Evolutionary conservation across 2,797 vertebrate species (phyloP).

Genomic region (Chloroceryle amazona): DNA sequence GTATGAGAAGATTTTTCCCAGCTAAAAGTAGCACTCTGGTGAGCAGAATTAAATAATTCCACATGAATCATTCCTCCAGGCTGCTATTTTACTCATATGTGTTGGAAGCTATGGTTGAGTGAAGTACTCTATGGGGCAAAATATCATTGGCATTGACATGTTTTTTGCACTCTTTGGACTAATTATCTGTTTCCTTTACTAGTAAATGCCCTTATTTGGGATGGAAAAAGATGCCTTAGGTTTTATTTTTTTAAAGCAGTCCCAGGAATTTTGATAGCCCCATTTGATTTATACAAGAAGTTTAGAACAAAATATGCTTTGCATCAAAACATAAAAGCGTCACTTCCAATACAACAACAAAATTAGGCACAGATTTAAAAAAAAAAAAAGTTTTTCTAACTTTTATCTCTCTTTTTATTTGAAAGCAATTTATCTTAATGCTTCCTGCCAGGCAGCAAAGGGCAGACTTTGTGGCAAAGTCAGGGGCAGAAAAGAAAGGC

Average conservation of each 20-base stretch:
- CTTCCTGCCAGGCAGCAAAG: constrained; percentile 14
- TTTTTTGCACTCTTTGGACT: constrained; percentile 58
- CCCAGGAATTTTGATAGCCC: constrained; percentile 16
- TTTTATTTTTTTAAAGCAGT: constrained; percentile 18
- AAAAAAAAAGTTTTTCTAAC: background rate
- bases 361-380: background rate
- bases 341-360: background rate
- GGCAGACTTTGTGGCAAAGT: background rate
- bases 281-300: constrained; percentile 29
- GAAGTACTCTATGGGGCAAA: constrained; percentile 50
- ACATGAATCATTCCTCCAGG: constrained; percentile 71
- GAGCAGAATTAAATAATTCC: constrained; percentile 77
- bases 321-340: background rate
- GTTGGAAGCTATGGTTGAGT: constrained; percentile 43
- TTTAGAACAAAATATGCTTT: constrained; percentile 49
- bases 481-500: background rate
- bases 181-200: constrained; percentile 62
- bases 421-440: constrained; percentile 30
- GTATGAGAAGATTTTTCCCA: constrained; percentile 80
- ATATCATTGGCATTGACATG: constrained; percentile 37
- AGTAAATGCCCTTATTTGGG: constrained; percentile 78
- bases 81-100: constrained; percentile 58
- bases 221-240: constrained; percentile 74
- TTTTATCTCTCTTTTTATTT: background rate
- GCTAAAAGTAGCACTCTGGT: constrained; percentile 77